These are phyloP conservation scores for Corapipo altera DNA, from an alignment of 2,113 vertebrate species.

Conservation along the genomic window DNA sequence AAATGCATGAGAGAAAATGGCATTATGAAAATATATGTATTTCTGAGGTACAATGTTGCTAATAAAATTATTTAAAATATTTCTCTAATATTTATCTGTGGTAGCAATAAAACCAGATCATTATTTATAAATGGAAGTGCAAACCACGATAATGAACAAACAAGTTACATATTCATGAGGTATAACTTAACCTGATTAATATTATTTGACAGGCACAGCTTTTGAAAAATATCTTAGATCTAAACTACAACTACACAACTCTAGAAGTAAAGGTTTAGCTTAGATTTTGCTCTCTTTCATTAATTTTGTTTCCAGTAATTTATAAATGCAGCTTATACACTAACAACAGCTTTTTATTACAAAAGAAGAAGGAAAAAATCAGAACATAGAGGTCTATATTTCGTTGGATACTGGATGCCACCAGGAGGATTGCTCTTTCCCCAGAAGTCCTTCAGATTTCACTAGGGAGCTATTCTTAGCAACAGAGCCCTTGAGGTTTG, in stretches of 20 bases:
- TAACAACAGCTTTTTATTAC: neutral
- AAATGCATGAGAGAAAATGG: neutral
- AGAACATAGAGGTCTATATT: neutral
- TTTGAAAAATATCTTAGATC: neutral
- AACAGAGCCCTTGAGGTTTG: neutral
- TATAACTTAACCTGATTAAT: constrained; percentile 43
- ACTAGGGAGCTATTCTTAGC: neutral
- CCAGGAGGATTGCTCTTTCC: neutral
- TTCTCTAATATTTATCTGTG: neutral
- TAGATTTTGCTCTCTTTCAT: neutral
- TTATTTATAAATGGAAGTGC: constrained; percentile 28
- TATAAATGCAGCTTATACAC: neutral
- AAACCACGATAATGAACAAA: constrained; percentile 19
- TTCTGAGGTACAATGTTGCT: neutral
- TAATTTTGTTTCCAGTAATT: neutral
- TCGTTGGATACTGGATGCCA: neutral
- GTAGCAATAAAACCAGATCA: neutral
- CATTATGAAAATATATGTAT: neutral
- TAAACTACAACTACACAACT: neutral
- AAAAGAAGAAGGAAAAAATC: neutral
- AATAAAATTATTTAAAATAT: constrained; percentile 22
- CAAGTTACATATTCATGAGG: constrained; percentile 40
- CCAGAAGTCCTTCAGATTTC: neutral
- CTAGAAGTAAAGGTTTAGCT: neutral
- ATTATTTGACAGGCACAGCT: neutral